Evolutionary conservation across 2,888 invertebrate species (phyloP).

Genomic region (Crioceris asparagi): DNA sequence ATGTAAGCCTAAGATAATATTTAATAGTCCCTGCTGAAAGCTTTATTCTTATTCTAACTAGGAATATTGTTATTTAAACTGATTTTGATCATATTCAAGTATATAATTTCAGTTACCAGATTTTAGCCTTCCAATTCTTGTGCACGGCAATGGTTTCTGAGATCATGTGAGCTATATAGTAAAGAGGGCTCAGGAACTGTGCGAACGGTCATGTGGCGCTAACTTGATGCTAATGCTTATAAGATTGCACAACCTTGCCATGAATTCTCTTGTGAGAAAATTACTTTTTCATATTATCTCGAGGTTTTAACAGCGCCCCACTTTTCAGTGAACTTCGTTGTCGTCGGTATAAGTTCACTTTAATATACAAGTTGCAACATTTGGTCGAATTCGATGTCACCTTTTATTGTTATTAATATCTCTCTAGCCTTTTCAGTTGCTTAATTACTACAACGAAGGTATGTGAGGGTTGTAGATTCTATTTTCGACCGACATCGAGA

Average conservation of each 20-base stretch:
- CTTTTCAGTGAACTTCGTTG: conserved; percentile 22
- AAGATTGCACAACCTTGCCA: conserved; percentile 37
- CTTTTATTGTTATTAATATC: no score
- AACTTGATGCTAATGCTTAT: conserved; percentile 38
- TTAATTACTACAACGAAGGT: no score
- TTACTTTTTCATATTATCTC: conserved; percentile 40
- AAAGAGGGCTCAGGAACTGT: conserved; percentile 11
- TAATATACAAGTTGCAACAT: neutral
- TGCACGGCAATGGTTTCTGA: conserved; percentile 12
- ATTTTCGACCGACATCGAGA: no score
- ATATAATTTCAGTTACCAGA: no score
- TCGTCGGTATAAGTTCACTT: neutral
- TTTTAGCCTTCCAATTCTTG: no score
- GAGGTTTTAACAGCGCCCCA: conserved; percentile 26
- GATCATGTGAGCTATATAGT: conserved; percentile 17
- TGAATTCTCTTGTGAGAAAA: conserved; percentile 39
- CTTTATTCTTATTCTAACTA: no score
- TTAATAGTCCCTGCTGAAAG: no score
- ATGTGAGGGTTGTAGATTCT: no score
- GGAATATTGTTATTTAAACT: no score
- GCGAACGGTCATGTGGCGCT: conserved; percentile 33
- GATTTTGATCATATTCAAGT: conserved; percentile 12
- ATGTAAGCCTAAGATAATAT: no score
- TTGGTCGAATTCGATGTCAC: no score
- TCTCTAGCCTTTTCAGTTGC: no score